These are phyloP conservation scores for Osmoderma eremita DNA, from an alignment of 2,888 invertebrate genomes.

Conservation along the genomic window DNA sequence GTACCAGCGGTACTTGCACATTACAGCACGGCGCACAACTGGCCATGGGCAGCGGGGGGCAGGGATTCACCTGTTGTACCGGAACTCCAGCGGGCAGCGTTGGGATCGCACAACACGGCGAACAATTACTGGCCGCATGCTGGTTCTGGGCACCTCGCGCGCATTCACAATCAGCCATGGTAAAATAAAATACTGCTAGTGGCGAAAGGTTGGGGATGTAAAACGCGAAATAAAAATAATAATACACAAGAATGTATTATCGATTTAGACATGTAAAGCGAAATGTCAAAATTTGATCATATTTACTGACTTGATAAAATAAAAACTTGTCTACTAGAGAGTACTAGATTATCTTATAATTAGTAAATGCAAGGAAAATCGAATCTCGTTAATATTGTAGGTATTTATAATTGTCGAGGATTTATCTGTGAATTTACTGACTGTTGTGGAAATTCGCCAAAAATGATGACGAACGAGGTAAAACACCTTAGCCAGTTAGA, in stretches of 20 bases:
- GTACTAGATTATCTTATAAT: slow-evolving; percentile 16
- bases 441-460: no score
- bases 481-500: no score
- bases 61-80: slow-evolving; percentile 54
- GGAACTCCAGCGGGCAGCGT: slow-evolving; percentile 44
- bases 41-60: slow-evolving; percentile 44
- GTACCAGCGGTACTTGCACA: slow-evolving; percentile 55
- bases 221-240: slow-evolving; percentile 35
- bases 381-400: no score
- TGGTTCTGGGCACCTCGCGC: not conserved
- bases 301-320: slow-evolving; percentile 32
- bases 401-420: no score
- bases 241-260: slow-evolving; percentile 37
- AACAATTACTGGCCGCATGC: slow-evolving; percentile 7
- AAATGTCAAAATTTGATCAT: slow-evolving; percentile 40
- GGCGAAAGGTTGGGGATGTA: slow-evolving; percentile 8
- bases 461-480: no score
- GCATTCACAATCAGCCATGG: slow-evolving; percentile 42
- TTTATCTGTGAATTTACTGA: no score
- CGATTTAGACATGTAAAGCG: slow-evolving; percentile 38
- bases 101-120: slow-evolving; percentile 40
- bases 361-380: not conserved
- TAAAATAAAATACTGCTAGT: not conserved
- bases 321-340: slow-evolving; percentile 27
- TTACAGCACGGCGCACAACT: slow-evolving; percentile 48